phyloP scores from a whole-genome alignment of 2,888 invertebrate genomes.

The Spicauda simplicius region DNA sequence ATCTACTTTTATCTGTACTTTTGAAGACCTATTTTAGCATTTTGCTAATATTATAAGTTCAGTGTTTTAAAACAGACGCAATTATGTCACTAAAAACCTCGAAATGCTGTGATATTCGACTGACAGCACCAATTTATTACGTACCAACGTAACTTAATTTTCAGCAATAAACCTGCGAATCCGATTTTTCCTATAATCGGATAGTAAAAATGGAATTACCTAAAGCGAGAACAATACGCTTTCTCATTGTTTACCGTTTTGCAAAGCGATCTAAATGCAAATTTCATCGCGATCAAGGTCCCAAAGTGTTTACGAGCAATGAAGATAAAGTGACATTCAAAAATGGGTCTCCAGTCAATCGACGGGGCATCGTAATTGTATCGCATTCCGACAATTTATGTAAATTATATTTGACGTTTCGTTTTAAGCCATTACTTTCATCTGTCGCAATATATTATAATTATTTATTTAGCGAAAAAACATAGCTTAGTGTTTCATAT shows the following conservation, averaged over 20 bases:
- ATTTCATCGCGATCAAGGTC: conserved; percentile 35
- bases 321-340: conserved; percentile 27
- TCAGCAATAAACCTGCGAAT: conserved; percentile 9
- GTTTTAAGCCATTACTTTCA: background rate
- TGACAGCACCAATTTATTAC: background rate
- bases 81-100: too few species aligned
- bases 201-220: conserved; percentile 31
- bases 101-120: too few species aligned
- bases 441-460: background rate
- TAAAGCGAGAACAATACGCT: conserved; percentile 23
- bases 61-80: too few species aligned
- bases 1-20: too few species aligned
- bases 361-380: background rate
- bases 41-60: too few species aligned
- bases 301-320: conserved; percentile 30
- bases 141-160: background rate
- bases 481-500: too few species aligned
- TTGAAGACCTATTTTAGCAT: too few species aligned
- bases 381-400: conserved; percentile 12
- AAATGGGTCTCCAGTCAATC: conserved; percentile 18
- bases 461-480: too few species aligned
- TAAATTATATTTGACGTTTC: background rate
- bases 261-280: conserved; percentile 34
- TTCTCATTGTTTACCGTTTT: conserved; percentile 29
- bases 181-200: conserved; percentile 15